Conservation (phyloP, 2,888 invertebrate species). For the Cheilosia scutellata region DNA sequence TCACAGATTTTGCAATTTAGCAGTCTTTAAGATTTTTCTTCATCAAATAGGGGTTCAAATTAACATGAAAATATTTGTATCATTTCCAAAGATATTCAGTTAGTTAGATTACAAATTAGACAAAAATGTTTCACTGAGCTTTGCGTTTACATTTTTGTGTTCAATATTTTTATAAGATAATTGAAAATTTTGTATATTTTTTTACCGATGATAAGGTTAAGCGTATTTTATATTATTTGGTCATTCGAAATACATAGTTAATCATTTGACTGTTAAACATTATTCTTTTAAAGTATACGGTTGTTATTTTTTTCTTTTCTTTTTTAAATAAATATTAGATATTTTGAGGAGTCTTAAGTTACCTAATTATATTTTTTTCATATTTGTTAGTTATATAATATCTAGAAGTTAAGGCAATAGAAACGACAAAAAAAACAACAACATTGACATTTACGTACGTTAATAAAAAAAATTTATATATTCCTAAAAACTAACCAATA, state of each 20-base stretch:
- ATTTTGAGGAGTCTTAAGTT: neutral
- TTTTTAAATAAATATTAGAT: neutral
- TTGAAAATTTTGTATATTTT: conserved; percentile 45
- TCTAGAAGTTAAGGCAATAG: neutral
- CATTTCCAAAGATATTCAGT: conserved; percentile 1
- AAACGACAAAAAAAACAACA: neutral
- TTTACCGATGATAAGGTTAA: conserved; percentile 41
- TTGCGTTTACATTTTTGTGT: neutral
- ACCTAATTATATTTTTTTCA: neutral
- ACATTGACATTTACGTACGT: too few species aligned
- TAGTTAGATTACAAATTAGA: neutral
- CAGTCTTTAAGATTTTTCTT: conserved; percentile 76
- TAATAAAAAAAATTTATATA: too few species aligned
- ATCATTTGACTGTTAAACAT: conserved; percentile 29
- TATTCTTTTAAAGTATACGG: conserved; percentile 3
- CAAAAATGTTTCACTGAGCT: neutral
- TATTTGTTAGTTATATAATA: neutral
- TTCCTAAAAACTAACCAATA: too few species aligned
- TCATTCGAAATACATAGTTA: conserved; percentile 38
- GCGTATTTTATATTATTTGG: conserved; percentile 50
- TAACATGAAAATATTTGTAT: conserved; percentile 2
- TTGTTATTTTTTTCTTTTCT: too few species aligned
- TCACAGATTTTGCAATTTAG: conserved; percentile 78
- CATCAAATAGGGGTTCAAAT: conserved; percentile 23
- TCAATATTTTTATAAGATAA: conserved; percentile 11